Base-by-base conservation (phyloP, 2,797 vertebrate genomes). In the Coregonus sp. region DNA sequence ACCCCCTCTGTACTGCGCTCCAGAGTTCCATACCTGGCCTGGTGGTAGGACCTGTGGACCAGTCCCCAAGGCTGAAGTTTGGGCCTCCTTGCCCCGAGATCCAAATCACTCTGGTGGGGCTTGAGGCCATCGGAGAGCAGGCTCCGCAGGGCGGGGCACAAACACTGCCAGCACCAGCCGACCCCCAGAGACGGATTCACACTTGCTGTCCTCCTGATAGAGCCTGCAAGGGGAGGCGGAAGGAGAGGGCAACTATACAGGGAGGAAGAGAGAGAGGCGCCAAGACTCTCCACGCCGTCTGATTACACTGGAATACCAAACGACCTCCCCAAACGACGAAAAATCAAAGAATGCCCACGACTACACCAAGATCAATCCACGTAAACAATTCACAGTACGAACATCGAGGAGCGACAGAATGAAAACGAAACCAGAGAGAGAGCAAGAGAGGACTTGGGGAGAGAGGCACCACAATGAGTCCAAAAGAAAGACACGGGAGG, bases 41-140 rank as follows among this genome's bases (percentile, higher is more conserved):
- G 70, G 95, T 95, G 0, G 98, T n/a, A n/a, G n/a, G n/a, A n/a
- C n/a, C n/a, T n/a, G n/a, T n/a, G 97, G 75, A 98, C 95, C 77
- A 99, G 92, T 0, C 95, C 94, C 97, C 98, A 99, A 99, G 40
- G 97, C 94, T 2, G 96, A 97, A 97, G 76, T 95, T 97, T 73
- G 93, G 93, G 95, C 85, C 97, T 93, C 86, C 97, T 95, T 95
- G 80, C 98, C 98, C 98, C 0, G 96, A 94, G 82, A 99, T 98
- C 31, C 31, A 99, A 88, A 79, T 99, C 98, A 91, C 96, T 98
- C 93, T 97, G 97, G 90, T 97, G 96, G 0, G 97, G 97, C 87
- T 97, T 99, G 81, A 99, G 92, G 66, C 97, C 97, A 0, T 99
- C 96, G 0, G 93, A 94, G 90, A 99, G 94, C 92, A 99, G 75